A percentile compares a stretch with the other conserved stretches of the same genome.
These are phyloP conservation scores for Listrodromus nycthemerus DNA, from an alignment of 2,888 invertebrate genomes.

Conservation along the genomic window DNA sequence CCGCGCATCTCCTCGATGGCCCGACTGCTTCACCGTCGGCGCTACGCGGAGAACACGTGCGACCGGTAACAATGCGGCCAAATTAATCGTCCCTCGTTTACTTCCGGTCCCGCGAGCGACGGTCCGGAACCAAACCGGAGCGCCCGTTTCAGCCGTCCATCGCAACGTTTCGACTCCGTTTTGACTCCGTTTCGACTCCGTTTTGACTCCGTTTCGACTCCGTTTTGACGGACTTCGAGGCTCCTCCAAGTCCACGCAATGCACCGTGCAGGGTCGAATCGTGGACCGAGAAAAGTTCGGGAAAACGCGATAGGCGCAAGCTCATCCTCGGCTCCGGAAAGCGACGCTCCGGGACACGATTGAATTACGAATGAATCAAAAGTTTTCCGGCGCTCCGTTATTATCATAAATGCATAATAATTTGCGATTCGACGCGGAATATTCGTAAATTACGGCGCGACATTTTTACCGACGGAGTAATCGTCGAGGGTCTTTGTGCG, in stretches of 20 bases:
- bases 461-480: not conserved
- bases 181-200: constrained; percentile 13
- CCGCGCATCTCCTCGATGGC: constrained; percentile 54
- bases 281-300: no score
- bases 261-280: not conserved
- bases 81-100: constrained; percentile 55
- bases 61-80: constrained; percentile 47
- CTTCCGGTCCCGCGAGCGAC: constrained; percentile 11
- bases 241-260: not conserved
- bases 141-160: not conserved
- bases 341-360: constrained; percentile 1
- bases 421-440: constrained; percentile 12
- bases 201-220: constrained; percentile 22
- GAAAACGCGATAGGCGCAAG: not conserved
- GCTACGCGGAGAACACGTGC: not conserved
- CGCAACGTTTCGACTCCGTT: constrained; percentile 5
- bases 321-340: constrained; percentile 15
- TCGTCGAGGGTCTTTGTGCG: not conserved
- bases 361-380: constrained; percentile 61
- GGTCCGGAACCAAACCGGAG: not conserved
- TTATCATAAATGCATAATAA: constrained; percentile 49
- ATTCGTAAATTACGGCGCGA: constrained; percentile 37
- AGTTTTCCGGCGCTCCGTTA: constrained; percentile 6
- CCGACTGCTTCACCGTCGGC: not conserved
- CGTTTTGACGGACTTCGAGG: no score